These are phyloP conservation scores for Sphenodon punctatus DNA, from an alignment of 2,797 vertebrate species.

Conservation along the genomic window DNA sequence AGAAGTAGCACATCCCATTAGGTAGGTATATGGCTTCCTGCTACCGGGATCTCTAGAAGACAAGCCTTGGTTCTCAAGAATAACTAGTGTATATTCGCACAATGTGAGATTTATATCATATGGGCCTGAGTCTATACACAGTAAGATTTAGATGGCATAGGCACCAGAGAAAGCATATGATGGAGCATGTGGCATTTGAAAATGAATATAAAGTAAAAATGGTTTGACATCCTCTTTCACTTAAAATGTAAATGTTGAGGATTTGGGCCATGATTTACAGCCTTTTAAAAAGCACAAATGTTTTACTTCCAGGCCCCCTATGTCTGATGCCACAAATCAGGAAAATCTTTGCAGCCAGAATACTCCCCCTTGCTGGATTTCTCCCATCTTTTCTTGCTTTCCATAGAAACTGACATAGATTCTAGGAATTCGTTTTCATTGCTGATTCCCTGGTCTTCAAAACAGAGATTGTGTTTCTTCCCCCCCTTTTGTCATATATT, in stretches of 20 bases:
- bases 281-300: constrained; percentile 50
- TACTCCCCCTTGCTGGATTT: constrained; percentile 7
- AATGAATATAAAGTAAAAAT: constrained; percentile 55
- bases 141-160: constrained; percentile 42
- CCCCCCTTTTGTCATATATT: not conserved
- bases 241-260: constrained; percentile 58
- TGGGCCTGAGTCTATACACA: constrained; percentile 27
- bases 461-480: not conserved
- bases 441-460: not conserved
- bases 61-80: constrained; percentile 17
- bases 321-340: constrained; percentile 39
- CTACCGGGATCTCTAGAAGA: constrained; percentile 10
- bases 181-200: constrained; percentile 39
- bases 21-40: not conserved
- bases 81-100: constrained; percentile 26
- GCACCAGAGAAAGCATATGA: constrained; percentile 30
- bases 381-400: not conserved
- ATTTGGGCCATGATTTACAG: not conserved
- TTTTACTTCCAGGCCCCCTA: constrained; percentile 39
- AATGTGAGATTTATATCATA: constrained; percentile 38
- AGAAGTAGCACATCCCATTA: not conserved
- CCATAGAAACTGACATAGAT: not conserved
- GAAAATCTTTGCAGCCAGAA: not conserved
- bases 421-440: not conserved
- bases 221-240: constrained; percentile 50